Base-by-base conservation (phyloP, 2,113 vertebrate species). In the Grantiella picta region DNA sequence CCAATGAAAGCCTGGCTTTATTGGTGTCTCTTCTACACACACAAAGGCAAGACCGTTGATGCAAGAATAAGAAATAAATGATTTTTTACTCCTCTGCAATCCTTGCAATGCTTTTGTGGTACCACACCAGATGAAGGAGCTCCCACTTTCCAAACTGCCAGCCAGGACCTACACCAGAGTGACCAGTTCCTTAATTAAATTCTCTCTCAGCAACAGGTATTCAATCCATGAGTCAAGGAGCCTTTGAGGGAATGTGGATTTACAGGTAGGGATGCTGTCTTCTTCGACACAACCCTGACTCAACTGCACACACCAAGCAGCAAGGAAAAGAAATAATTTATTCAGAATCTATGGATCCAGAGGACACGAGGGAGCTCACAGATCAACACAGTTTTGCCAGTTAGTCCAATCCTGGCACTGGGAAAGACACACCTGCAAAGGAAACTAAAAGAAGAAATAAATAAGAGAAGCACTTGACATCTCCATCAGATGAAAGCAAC, bases 151-250 rank as follows among this genome's bases (percentile, higher is more conserved):
- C 79, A 56, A 85, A 52, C 31, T 84, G 77, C 77, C 40, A 91
- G 52, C 40, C 49, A 64, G 91, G 70, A 63, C 78, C 82, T 53
- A 90, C 88, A 76, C 89, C 71, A 91, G 86, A 90, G 90, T 94
- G 93, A 96, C 91, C 86, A 95, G 94, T 87, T 79, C 68, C 71
- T 95, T 96, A 94, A 97, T 96, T 90, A 94, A 96, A 94, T 90
- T 84, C 73, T 56, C 71, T 56, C 89, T 75, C 56, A 36, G 84
- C 66, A 94, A 69, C 69, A 95, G 52, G 82, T 69, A 86, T 14
- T 78, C 82, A 93, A 60, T 72, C 36, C 8, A 4, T 95, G 95
- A 95, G 78, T 94, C 94, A 94, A 92, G 84, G 77, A 89, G 72
- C 80, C 54, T 94, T 92, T 79, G 38, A 92, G 93, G 88, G 93